Base-by-base conservation (phyloP, 2,888 invertebrate genomes). In the Hoplodrina blanda region DNA sequence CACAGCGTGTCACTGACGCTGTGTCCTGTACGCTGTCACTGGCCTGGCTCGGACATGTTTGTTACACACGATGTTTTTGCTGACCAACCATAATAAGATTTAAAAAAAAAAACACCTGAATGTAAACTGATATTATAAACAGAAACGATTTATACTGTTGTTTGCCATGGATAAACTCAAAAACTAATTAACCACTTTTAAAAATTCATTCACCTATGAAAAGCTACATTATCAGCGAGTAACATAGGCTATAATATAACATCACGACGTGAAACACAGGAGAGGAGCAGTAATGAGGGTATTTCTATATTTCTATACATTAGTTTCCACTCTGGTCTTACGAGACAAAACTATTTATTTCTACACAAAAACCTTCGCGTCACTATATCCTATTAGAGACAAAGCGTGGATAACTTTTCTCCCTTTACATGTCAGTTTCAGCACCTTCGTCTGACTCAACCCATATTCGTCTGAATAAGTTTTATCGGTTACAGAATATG, bases 1-100 rank as follows among this genome's bases (percentile, higher is more conserved):
- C 50, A 56, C 46, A 7, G 25, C 54, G 19, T 30, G 66, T 59
- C 54, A 13, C n/a, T 25, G 54, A 44, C 73, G 59, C 17, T 10
- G 17, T 15, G 41, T 49, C 57, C 44, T 55, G 67, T 60, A 10
- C 49, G 19, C 52, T 56, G 60, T 54, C 49, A 57, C n/a, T 4
- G 11, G 19, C 10, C 20, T 19, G 56, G 4, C 5, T 6, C 11
- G 10, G 62, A 70, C 20, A 19, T 57, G 77, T 77, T 70, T 2
- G 5, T 46, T 41, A 52, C 19, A 60, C 44, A 37, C 19, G 17
- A 44, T 37, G 41, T 55, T 37, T 69, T 50, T 62, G n/a, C 20
- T 46, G 46, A 11, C 17, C 15, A 4, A 44, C 10, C 15, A 4
- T 44, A 15, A 13, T 15, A 44, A 37, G 37, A 37, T 37, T 37